Evolutionary conservation across 2,113 vertebrate species (phyloP).

Genomic region (Dipodomys spectabilis): DNA sequence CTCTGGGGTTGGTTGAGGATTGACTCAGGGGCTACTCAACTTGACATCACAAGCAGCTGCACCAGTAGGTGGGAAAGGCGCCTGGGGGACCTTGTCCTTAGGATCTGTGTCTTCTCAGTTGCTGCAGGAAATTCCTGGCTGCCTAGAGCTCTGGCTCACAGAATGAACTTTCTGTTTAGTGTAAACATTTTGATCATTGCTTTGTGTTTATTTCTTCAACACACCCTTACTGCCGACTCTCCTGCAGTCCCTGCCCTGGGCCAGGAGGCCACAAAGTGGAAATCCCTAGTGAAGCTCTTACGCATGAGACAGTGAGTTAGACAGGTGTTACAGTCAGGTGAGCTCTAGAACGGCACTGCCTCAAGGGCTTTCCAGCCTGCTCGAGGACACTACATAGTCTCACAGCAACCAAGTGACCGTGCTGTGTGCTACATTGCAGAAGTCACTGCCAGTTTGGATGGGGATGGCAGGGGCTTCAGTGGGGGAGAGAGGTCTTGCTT

Average conservation of each 20-base stretch:
- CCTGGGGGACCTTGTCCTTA: fast-evolving
- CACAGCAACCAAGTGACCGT: fast-evolving
- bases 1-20: fast-evolving
- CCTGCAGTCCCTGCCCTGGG: not conserved
- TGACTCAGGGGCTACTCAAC: fast-evolving
- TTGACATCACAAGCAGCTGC: fast-evolving
- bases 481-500: not conserved
- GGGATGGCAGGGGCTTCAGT: not conserved
- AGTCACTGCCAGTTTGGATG: not conserved
- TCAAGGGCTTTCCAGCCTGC: not conserved
- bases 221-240: not conserved
- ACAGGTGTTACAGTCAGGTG: not conserved
- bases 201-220: constrained; percentile 5
- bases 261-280: too few relatives aligned
- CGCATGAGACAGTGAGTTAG: not conserved
- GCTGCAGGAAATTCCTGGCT: not conserved
- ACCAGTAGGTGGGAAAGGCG: fast-evolving
- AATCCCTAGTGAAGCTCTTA: too few relatives aligned
- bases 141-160: not conserved
- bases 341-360: too few relatives aligned
- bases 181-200: constrained; percentile 43
- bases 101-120: not conserved
- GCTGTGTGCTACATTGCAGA: fast-evolving
- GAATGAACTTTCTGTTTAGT: constrained; percentile 24
- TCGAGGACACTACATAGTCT: fast-evolving